Evolutionary conservation across 1,140 invertebrate genomes (phyloP).

Genomic region (Lutraria rhynchaena): DNA sequence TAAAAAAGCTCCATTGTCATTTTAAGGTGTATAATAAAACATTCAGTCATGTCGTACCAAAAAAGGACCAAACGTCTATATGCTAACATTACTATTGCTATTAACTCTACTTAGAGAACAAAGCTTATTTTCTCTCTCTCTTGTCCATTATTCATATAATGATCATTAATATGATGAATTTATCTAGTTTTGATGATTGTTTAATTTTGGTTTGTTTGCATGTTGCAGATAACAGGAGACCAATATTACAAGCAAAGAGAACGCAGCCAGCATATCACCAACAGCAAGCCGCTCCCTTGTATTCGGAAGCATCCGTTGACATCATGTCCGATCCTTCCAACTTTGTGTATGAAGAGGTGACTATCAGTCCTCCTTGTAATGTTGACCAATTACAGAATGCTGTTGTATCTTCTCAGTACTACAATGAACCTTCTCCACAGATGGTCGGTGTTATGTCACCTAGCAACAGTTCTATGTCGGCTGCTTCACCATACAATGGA

Average conservation of each 20-base stretch:
- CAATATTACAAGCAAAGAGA: constrained; percentile 12
- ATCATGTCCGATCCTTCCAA: constrained; percentile 21
- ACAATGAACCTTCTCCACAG: not conserved
- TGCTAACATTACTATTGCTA: too few species aligned
- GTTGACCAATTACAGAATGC: constrained; percentile 20
- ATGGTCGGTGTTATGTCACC: not conserved
- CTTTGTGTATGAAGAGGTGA: constrained; percentile 44
- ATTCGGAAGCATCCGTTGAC: not conserved
- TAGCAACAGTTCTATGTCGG: constrained; percentile 3
- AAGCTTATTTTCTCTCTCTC: too few species aligned
- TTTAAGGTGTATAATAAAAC: too few species aligned
- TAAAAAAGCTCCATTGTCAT: too few species aligned
- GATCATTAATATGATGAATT: too few species aligned
- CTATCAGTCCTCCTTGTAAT: constrained; percentile 12
- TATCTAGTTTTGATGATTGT: too few species aligned
- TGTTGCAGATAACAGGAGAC: not conserved
- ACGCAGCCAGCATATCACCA: constrained; percentile 14
- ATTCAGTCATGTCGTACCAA: too few species aligned
- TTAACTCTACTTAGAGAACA: too few species aligned
- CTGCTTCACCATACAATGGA: constrained; percentile 18
- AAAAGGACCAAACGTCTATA: too few species aligned
- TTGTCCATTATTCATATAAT: too few species aligned
- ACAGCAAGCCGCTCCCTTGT: not conserved
- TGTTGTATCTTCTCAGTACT: constrained; percentile 3
- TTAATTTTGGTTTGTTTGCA: too few species aligned